These are phyloP conservation scores for Gibbula magus DNA, from an alignment of 2,888 invertebrate genomes.

Conservation along the genomic window DNA sequence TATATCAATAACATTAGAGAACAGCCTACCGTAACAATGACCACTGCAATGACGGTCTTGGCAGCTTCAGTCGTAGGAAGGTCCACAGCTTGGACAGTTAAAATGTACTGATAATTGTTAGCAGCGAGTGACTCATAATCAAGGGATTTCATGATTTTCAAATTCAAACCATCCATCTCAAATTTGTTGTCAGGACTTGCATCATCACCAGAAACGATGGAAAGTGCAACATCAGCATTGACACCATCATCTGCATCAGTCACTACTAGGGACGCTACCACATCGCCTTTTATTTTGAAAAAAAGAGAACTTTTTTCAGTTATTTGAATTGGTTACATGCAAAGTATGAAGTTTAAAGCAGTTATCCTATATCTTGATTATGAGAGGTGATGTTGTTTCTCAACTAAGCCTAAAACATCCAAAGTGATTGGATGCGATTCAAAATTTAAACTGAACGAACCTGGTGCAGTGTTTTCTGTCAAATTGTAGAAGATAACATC, in stretches of 20 bases:
- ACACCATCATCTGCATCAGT: background rate
- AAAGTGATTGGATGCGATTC: too few relatives aligned
- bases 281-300: too few relatives aligned
- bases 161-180: background rate
- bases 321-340: too few relatives aligned
- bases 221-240: background rate
- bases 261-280: background rate
- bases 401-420: too few relatives aligned
- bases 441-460: background rate
- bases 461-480: background rate
- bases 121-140: conserved; percentile 16
- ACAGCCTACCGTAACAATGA: background rate
- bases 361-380: too few relatives aligned
- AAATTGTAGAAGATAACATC: background rate
- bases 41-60: background rate
- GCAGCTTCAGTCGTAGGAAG: conserved; percentile 1
- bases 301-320: too few relatives aligned
- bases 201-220: conserved; percentile 1
- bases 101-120: background rate
- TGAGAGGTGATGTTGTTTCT: too few relatives aligned
- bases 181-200: conserved; percentile 1
- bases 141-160: background rate
- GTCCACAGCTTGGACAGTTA: conserved; percentile 5
- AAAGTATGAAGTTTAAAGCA: too few relatives aligned
- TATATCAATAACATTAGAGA: too few relatives aligned